Evolutionary conservation across 2,113 vertebrate genomes (phyloP).

Genomic region (Chaetodon auriga): DNA sequence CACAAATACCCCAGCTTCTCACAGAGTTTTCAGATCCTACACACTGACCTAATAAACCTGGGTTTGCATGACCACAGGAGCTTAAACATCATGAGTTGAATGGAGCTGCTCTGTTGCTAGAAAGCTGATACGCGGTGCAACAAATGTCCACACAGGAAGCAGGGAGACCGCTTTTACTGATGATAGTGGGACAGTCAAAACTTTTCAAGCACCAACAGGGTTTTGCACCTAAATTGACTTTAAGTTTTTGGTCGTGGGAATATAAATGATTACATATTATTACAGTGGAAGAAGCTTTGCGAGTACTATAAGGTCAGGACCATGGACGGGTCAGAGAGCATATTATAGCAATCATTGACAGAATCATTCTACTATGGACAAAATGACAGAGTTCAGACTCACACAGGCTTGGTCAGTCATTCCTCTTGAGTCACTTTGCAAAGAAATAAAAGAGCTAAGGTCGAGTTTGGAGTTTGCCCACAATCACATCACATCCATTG

Average conservation of each 20-base stretch:
- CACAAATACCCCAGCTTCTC: conserved; percentile 63
- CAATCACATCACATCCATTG: no score
- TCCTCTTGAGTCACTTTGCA: no score
- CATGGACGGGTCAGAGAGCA: background rate
- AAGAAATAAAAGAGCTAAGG: no score
- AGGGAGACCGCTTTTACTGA: no score
- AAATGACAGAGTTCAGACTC: no score
- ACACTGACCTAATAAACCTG: conserved; percentile 7
- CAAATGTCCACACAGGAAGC: background rate
- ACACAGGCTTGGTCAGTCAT: background rate
- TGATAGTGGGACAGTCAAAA: no score
- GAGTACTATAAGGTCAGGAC: background rate
- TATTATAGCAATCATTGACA: background rate
- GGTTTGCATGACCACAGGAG: background rate
- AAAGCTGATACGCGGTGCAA: background rate
- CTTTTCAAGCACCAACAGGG: no score
- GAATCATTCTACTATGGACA: background rate
- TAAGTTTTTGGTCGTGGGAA: background rate
- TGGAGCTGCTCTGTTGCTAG: background rate
- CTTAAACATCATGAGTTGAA: background rate
- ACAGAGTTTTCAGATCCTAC: conserved; percentile 31
- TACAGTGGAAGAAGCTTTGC: background rate
- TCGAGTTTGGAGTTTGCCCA: no score
- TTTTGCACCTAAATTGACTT: background rate
- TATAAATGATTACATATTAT: background rate